Evolutionary conservation across 2,113 vertebrate genomes (phyloP).

Genomic region (Anguilla rostrata): DNA sequence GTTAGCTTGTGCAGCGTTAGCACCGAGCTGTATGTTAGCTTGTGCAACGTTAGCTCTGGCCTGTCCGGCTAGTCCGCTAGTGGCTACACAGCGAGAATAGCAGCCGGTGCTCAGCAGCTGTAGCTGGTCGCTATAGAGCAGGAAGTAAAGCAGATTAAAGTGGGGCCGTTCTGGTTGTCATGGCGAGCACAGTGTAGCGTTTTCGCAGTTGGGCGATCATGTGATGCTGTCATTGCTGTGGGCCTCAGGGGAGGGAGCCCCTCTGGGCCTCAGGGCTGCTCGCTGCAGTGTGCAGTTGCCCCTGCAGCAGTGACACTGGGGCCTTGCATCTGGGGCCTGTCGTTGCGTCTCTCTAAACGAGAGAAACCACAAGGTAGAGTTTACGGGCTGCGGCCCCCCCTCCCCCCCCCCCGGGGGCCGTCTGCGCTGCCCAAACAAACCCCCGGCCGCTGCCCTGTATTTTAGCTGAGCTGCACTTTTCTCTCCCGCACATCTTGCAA

Average conservation of each 20-base stretch:
- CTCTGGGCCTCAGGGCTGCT: slow-evolving; percentile 35
- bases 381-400: slow-evolving; percentile 52
- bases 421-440: slow-evolving; percentile 64
- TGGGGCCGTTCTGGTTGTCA: no score
- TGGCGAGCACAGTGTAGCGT: no score
- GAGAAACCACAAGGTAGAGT: slow-evolving; percentile 62
- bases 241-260: slow-evolving; percentile 21
- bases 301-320: slow-evolving; percentile 62
- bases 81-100: no score
- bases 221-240: no score
- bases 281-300: slow-evolving; percentile 51
- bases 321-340: slow-evolving; percentile 46
- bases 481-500: slow-evolving; percentile 67
- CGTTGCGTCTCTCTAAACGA: slow-evolving; percentile 59
- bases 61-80: no score
- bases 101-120: no score
- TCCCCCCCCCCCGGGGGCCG: slow-evolving; percentile 51
- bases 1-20: no score
- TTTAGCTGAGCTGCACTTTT: slow-evolving; percentile 56
- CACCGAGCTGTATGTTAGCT: no score
- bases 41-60: no score
- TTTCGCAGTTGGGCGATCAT: no score
- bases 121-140: no score
- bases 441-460: slow-evolving; percentile 62
- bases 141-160: no score